Evolutionary conservation across 2,888 invertebrate genomes (phyloP), one percentile per base, ranked within the genome.

Genomic region (Cistogaster globosa): DNA sequence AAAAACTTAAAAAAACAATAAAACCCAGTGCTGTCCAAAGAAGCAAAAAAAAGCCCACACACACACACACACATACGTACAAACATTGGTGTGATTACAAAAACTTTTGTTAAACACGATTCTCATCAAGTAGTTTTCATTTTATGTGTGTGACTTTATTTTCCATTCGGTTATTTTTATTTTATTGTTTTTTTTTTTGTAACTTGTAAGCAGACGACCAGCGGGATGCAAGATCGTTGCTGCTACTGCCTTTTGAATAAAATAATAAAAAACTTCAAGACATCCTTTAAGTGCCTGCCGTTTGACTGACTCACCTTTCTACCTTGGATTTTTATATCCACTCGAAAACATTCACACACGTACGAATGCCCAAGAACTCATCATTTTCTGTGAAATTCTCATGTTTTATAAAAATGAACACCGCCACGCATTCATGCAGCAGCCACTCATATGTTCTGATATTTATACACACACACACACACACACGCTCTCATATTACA

Each of bases 221-320:
- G 84, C 84, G 81, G 81, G 84, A 85, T 74, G 81, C 81, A 74
- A 74, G 74, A 65, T 65, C 71, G 71, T 71, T 83, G 76, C 65
- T 58, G 71, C 82, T 71, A 71, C 76, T 76, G 53, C 68, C 32
- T 63, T 48, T 71, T 65, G n/a, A 38, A 58, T 60, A 11, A 1
- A 65, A 57, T 32, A 20, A 14, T 14, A 18, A 20, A 48, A 48
- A 42, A 48, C 55, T 83, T 60, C 58, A 75, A 69, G 58, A 84
- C 76, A 80, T 80, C 84, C 84, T 84, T 81, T 68, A 80, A 84
- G 71, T 67, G 81, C 84, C 81, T 67, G 84, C 72, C 84, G 77
- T 81, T 84, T 81, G 84, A 84, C 84, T 81, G 84, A 84, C 84
- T 84, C 72, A 81, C 80, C 76, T 84, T 60, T 68, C 62, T 22